phyloP scores from a whole-genome alignment of 2,888 invertebrate genomes.

The Trissoscelio sp. region DNA sequence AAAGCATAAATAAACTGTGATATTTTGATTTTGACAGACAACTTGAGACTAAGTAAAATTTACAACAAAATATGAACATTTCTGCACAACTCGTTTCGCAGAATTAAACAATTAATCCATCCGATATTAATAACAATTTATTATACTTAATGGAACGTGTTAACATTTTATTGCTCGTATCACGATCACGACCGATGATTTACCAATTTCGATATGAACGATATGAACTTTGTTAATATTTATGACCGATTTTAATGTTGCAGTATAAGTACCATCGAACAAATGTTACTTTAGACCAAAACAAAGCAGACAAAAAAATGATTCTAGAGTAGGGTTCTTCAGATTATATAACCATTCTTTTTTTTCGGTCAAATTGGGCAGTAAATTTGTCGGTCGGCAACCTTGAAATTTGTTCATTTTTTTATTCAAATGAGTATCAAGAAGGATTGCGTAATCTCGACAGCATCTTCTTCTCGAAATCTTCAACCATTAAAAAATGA shows the following conservation, averaged over 20 bases:
- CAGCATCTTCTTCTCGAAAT: background rate
- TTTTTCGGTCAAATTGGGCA: constrained; percentile 71
- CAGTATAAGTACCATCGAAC: background rate
- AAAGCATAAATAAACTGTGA: too few species aligned
- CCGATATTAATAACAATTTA: constrained; percentile 39
- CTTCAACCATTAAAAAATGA: background rate
- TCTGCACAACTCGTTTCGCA: too few species aligned
- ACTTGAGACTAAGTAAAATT: too few species aligned
- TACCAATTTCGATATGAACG: constrained; percentile 33
- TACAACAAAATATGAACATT: too few species aligned
- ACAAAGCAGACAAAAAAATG: too few species aligned
- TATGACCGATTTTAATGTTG: constrained; percentile 9
- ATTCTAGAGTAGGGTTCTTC: too few species aligned
- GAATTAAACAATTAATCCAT: too few species aligned
- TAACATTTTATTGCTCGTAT: constrained; percentile 32
- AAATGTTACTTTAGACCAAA: background rate
- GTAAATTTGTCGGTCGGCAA: constrained; percentile 74
- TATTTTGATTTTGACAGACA: too few species aligned
- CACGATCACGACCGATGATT: constrained; percentile 28
- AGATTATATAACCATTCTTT: constrained; percentile 9
- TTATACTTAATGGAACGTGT: constrained; percentile 21
- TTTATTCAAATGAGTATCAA: constrained; percentile 50
- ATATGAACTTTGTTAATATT: constrained; percentile 31
- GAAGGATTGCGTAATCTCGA: constrained; percentile 30
- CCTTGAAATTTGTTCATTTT: constrained; percentile 57